A percentile compares a stretch with the other conserved stretches of the same genome.
These are phyloP conservation scores for Plestiodon gilberti DNA, from an alignment of 2,113 vertebrate species.

Conservation along the genomic window DNA sequence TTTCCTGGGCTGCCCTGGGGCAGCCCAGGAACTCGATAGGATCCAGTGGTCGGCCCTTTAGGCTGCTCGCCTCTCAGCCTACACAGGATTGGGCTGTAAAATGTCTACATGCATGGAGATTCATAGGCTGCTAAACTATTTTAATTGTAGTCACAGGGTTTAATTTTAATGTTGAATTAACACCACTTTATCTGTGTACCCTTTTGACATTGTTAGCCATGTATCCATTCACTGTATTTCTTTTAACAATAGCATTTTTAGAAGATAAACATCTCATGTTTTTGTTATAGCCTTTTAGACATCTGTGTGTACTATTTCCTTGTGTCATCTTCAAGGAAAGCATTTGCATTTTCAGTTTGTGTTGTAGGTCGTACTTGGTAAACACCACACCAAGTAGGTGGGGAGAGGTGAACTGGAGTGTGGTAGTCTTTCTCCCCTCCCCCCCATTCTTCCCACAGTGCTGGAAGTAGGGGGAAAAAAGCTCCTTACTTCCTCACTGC, in stretches of 20 bases:
- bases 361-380: too few species aligned
- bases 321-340: neutral
- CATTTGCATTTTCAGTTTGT: neutral
- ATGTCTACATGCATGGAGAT: neutral
- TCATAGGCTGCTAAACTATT: neutral
- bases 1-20: too few species aligned
- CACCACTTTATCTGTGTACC: neutral
- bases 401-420: too few species aligned
- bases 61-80: too few species aligned
- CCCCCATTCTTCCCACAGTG: too few species aligned
- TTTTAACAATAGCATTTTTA: neutral
- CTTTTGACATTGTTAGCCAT: neutral
- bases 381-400: neutral
- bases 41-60: too few species aligned
- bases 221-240: neutral
- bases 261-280: neutral
- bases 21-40: too few species aligned
- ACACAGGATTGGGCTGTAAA: too few species aligned
- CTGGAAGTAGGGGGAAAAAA: too few species aligned
- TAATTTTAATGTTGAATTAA: neutral
- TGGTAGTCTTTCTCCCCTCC: too few species aligned
- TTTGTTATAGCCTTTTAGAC: too few species aligned
- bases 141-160: neutral
- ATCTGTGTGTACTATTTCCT: conserved; percentile 3
- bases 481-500: too few species aligned